phyloP scores from a whole-genome alignment of 2,888 invertebrate species.

The Epistrophe eligans region DNA sequence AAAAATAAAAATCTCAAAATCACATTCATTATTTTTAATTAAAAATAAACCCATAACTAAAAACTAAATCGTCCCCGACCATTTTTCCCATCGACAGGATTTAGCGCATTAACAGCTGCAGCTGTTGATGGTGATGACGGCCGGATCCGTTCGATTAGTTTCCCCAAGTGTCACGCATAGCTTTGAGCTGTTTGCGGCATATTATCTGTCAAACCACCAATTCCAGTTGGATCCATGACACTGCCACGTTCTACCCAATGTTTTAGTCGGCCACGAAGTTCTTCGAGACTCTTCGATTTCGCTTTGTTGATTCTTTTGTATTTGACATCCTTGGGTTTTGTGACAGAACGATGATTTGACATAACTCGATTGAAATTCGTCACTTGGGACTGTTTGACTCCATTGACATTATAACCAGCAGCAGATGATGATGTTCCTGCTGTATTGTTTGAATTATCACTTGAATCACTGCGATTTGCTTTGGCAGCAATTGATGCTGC shows the following conservation, averaged over 20 bases:
- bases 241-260: slow-evolving; percentile 93
- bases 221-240: slow-evolving; percentile 76
- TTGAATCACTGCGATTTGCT: slow-evolving; percentile 32
- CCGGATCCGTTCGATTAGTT: slow-evolving; percentile 74
- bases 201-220: slow-evolving; percentile 79
- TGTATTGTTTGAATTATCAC: slow-evolving; percentile 31
- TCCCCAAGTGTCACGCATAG: slow-evolving; percentile 85
- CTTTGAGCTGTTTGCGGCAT: slow-evolving; percentile 85
- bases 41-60: slow-evolving; percentile 51
- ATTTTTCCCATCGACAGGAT: slow-evolving; percentile 39
- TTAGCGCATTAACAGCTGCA: slow-evolving; percentile 31
- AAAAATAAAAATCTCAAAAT: slow-evolving; percentile 52
- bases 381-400: slow-evolving; percentile 85
- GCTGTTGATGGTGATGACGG: slow-evolving; percentile 62
- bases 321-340: slow-evolving; percentile 95
- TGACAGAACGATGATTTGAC: slow-evolving; percentile 95
- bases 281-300: slow-evolving; percentile 94
- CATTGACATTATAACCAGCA: slow-evolving; percentile 76
- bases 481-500: slow-evolving; percentile 46
- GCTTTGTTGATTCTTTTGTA: slow-evolving; percentile 96
- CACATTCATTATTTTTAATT: slow-evolving; percentile 47
- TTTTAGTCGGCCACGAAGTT: slow-evolving; percentile 91
- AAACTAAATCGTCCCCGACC: slow-evolving; percentile 61
- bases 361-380: slow-evolving; percentile 93
- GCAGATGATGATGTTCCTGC: slow-evolving; percentile 33